Percentiles rank a stretch among this genome's conserved stretches.
Conservation (phyloP, 2,888 invertebrate species). For the Xestia ashworthii region DNA sequence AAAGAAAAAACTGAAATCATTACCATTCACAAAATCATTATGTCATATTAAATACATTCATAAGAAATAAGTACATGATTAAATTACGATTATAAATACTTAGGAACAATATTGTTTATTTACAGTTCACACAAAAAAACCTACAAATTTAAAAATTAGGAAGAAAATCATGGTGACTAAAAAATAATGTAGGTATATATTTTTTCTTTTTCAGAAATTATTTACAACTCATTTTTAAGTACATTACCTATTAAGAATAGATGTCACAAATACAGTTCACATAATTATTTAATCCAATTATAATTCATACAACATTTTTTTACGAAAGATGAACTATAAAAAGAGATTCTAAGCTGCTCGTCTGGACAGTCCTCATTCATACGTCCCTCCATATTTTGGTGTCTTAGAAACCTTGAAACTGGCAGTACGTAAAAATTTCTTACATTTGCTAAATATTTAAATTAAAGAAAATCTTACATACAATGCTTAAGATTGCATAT, state of each 20-base stretch:
- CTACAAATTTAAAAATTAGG: slow-evolving; percentile 33
- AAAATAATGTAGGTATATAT: slow-evolving; percentile 34
- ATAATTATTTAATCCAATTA: slow-evolving; percentile 51
- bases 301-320: slow-evolving; percentile 43
- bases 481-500: slow-evolving; percentile 78
- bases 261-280: slow-evolving; percentile 50
- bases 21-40: slow-evolving; percentile 53
- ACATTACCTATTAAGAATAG: slow-evolving; percentile 46
- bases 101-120: slow-evolving; percentile 65
- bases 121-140: slow-evolving; percentile 59
- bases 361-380: slow-evolving; percentile 78
- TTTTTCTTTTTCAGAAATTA: slow-evolving; percentile 47
- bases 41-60: slow-evolving; percentile 56
- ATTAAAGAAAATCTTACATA: slow-evolving; percentile 72
- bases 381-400: slow-evolving; percentile 80
- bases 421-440: slow-evolving; percentile 85
- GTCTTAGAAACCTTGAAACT: slow-evolving; percentile 87
- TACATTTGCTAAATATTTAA: slow-evolving; percentile 75
- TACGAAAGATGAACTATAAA: slow-evolving; percentile 51
- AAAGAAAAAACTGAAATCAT: slow-evolving; percentile 34
- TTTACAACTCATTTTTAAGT: slow-evolving; percentile 55
- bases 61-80: slow-evolving; percentile 63
- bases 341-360: slow-evolving; percentile 67
- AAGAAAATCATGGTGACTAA: slow-evolving; percentile 21
- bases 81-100: slow-evolving; percentile 64